phyloP scores from a whole-genome alignment of 92 coral and sea anemone genomes.

The Umimayanthus kanabou region DNA sequence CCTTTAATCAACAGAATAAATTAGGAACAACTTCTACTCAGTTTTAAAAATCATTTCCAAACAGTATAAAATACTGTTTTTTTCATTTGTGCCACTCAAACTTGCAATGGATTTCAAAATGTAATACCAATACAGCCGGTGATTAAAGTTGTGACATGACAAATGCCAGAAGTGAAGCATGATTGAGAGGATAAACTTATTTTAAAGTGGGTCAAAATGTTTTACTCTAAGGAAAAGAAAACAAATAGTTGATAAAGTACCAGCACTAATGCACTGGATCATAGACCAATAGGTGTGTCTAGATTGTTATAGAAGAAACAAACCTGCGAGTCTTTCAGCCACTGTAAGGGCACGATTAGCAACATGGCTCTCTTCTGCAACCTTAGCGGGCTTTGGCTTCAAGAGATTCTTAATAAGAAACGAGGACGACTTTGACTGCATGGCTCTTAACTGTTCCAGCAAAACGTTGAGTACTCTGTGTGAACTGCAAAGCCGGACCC shows the following conservation, averaged over 20 bases:
- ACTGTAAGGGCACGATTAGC: slow-evolving; percentile 41
- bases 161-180: slow-evolving; percentile 19
- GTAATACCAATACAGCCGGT: not conserved
- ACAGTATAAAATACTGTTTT: not conserved
- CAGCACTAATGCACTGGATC: not conserved
- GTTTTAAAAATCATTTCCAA: too few relatives aligned
- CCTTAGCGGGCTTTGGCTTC: slow-evolving; percentile 27
- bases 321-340: slow-evolving; percentile 42
- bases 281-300: slow-evolving; percentile 1
- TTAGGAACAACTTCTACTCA: too few relatives aligned
- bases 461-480: slow-evolving; percentile 17
- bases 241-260: slow-evolving; percentile 2
- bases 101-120: slow-evolving; percentile 1
- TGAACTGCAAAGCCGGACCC: slow-evolving; percentile 23
- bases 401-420: slow-evolving; percentile 37
- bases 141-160: slow-evolving; percentile 24
- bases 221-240: slow-evolving; percentile 14
- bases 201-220: slow-evolving; percentile 20
- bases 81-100: not conserved
- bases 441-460: slow-evolving; percentile 2
- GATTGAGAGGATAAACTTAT: slow-evolving; percentile 2
- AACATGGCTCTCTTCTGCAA: slow-evolving; percentile 29
- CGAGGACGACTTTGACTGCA: slow-evolving; percentile 40
- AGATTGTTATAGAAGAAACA: not conserved
- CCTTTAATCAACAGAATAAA: too few relatives aligned